Evolutionary conservation across 1,140 invertebrate genomes (phyloP), one percentile per base, ranked within the genome.

Genomic region (Ips nitidus): DNA sequence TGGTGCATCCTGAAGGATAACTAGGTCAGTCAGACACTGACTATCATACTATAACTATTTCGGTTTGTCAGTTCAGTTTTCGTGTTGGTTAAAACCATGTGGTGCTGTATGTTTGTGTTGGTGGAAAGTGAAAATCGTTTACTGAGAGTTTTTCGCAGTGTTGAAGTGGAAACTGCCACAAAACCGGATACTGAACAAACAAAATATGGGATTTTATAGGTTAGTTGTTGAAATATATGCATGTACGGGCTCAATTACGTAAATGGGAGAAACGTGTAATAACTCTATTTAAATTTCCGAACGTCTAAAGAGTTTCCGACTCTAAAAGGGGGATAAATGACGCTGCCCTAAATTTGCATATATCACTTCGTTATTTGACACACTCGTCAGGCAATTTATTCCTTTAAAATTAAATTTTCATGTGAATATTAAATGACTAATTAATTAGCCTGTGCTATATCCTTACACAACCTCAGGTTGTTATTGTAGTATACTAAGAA

Each of bases 211-310:
- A 3, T 6, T 50, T 50, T 50, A 3, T 50, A 2, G 45, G 6
- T 1, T 50, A 50, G 3, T 8, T 50, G 45, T 22, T 50, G 7
- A 50, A 55, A 22, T 55, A 6, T 69, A 69, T 69, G 58, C 58
- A 69, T 69, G 62, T 69, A 37, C 8, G 66, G 40, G 52, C 62
- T 68, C 60, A 58, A 58, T 69, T 22, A 69, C 45, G 66, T 43
- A 69, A 69, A 69, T 69, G 66, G 58, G 66, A 69, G 47, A 69
- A 69, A 50, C 66, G 59, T 69, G 66, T 69, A 69, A 69, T 62
- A 69, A 58, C 42, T 62, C 57, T 43, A 68, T 68, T 68, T 62
- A 62, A 69, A 69, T 62, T 69, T 69, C 56, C 66, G 50, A 42
- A 42, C 41, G 45, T 69, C 47, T 42, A 60, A 69, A 62, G 58